Conservation (phyloP, 2,113 vertebrate species). For the Pogonocichla stellata region DNA sequence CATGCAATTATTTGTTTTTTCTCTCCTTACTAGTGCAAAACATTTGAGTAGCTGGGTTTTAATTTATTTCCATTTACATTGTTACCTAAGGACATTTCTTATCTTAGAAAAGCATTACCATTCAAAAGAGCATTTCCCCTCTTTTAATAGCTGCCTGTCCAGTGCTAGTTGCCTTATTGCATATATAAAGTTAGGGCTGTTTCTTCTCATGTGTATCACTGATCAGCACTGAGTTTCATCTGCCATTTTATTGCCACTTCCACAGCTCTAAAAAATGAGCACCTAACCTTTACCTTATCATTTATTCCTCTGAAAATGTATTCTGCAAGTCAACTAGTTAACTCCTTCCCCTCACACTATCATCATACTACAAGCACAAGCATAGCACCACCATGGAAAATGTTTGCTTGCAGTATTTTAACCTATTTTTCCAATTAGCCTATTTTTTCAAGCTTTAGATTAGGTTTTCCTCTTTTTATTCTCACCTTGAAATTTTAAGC, state of each 20-base stretch:
- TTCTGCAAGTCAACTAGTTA: not conserved
- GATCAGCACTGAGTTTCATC: conserved; percentile 25
- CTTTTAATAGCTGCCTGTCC: not conserved
- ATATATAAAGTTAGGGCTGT: conserved; percentile 3
- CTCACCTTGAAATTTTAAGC: not conserved
- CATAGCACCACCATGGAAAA: not conserved
- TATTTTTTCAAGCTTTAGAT: not conserved
- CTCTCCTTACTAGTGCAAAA: conserved; percentile 3
- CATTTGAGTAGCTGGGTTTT: conserved; percentile 26
- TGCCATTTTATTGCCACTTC: conserved; percentile 14
- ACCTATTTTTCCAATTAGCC: not conserved
- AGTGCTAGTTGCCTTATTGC: not conserved
- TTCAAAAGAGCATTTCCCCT: not conserved
- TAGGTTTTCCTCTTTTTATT: not conserved
- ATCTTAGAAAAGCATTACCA: conserved; percentile 35
- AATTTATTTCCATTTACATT: conserved; percentile 56
- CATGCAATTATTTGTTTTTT: conserved; percentile 34
- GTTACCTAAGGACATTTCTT: conserved; percentile 56
- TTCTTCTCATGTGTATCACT: conserved; percentile 17
- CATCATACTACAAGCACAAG: not conserved
- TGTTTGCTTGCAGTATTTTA: not conserved
- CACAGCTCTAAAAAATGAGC: conserved; percentile 3
- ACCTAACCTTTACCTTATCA: conserved; percentile 35
- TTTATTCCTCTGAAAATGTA: conserved; percentile 17
- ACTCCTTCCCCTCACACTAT: not conserved